Evolutionary conservation across 2,888 invertebrate genomes (phyloP).

Genomic region (Drosophila melanosoma): DNA sequence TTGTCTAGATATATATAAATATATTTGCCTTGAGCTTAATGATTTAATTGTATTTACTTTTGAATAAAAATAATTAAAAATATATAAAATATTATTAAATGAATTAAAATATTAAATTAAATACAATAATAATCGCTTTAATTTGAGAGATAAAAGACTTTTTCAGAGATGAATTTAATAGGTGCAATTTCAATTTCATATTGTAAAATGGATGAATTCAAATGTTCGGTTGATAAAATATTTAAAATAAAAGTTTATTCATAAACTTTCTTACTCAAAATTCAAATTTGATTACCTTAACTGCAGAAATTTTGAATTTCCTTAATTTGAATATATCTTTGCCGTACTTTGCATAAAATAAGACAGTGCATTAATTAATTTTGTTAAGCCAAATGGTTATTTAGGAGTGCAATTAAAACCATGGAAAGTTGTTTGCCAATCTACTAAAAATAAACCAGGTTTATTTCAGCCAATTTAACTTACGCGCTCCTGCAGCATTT

Average conservation of each 20-base stretch:
- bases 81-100: neutral
- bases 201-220: neutral
- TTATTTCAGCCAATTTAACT: neutral
- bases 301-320: conserved; percentile 30
- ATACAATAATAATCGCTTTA: neutral
- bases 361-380: neutral
- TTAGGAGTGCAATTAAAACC: neutral
- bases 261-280: neutral
- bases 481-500: conserved; percentile 89
- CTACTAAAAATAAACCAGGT: neutral
- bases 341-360: conserved; percentile 24
- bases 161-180: neutral
- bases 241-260: neutral
- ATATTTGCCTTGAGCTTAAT: neutral
- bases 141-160: neutral
- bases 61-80: neutral
- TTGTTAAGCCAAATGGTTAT: neutral
- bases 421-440: neutral
- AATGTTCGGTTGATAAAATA: neutral
- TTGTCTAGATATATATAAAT: no score
- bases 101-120: neutral
- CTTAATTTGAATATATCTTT: conserved; percentile 27
- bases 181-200: neutral
- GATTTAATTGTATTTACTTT: neutral
- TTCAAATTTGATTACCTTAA: conserved; percentile 22